phyloP scores from a whole-genome alignment of 1,140 invertebrate species.

The Globodera rostochiensis region DNA sequence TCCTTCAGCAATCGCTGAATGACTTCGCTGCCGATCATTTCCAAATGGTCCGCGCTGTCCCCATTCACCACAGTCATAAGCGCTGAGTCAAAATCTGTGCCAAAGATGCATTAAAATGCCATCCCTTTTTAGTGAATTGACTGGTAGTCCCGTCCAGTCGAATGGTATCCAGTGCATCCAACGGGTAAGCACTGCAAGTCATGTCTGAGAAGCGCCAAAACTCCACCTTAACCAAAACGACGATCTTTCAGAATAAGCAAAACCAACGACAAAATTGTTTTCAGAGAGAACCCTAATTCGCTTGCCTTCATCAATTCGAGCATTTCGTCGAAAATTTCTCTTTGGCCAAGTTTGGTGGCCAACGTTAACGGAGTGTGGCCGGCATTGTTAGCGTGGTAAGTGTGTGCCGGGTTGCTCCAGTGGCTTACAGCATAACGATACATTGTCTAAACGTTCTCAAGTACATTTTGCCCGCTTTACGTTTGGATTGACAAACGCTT shows the following conservation, averaged over 20 bases:
- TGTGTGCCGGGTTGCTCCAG: conserved; percentile 85
- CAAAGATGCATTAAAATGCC: conserved; percentile 18
- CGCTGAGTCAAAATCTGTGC: conserved; percentile 93
- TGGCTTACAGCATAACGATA: conserved; percentile 94
- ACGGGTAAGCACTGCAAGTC: conserved; percentile 92
- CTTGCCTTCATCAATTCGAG: conserved; percentile 84
- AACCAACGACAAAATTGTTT: conserved; percentile 32
- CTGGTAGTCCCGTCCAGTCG: conserved; percentile 89
- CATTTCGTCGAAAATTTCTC: conserved; percentile 95
- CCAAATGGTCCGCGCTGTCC: conserved; percentile 89
- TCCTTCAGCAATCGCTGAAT: conserved; percentile 93
- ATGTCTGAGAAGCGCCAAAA: conserved; percentile 99
- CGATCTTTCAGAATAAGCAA: neutral
- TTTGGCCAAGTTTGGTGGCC: conserved; percentile 90
- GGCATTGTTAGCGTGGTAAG: conserved; percentile 81
- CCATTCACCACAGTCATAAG: conserved; percentile 96
- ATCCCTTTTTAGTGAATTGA: conserved; percentile 69
- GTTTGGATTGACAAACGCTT: conserved; percentile 73
- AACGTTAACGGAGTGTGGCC: conserved; percentile 91
- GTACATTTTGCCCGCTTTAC: neutral
- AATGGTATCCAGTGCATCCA: conserved; percentile 94
- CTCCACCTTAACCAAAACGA: conserved; percentile 69
- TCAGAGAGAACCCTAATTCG: neutral
- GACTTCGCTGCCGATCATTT: conserved; percentile 97
- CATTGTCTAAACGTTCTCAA: conserved; percentile 78